phyloP scores from a whole-genome alignment of 2,888 invertebrate species.

The Conchocele bisecta region DNA sequence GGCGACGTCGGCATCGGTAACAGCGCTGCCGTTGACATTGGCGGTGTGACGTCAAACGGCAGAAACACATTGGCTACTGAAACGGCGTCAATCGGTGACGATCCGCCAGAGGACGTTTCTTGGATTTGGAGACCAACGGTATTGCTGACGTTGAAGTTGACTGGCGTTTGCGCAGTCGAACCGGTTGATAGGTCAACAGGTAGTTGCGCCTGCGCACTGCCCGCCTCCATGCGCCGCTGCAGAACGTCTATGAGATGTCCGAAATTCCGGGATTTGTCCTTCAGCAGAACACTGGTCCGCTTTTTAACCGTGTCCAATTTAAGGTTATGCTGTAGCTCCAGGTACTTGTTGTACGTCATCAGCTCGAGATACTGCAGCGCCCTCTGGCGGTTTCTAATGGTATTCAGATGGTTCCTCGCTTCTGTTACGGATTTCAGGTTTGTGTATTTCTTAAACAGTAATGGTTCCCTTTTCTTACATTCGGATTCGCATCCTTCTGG shows the following conservation, averaged over 20 bases:
- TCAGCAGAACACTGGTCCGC: constrained; percentile 8
- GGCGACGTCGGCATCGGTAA: too few relatives aligned
- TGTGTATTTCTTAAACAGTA: constrained; percentile 62
- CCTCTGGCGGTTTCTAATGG: constrained; percentile 51
- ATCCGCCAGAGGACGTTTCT: too few relatives aligned
- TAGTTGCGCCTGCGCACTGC: too few relatives aligned
- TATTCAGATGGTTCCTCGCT: constrained; percentile 45
- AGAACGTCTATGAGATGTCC: constrained; percentile 34
- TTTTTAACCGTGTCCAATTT: constrained; percentile 25
- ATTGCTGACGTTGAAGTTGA: too few relatives aligned
- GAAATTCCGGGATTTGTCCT: constrained; percentile 42
- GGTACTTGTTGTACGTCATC: constrained; percentile 39
- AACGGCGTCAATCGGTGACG: too few relatives aligned
- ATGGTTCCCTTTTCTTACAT: constrained; percentile 53
- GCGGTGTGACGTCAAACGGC: too few relatives aligned
- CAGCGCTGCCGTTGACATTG: too few relatives aligned
- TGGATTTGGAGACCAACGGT: too few relatives aligned
- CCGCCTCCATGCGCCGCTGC: constrained; percentile 1
- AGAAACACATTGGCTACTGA: too few relatives aligned
- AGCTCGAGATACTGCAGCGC: constrained; percentile 64
- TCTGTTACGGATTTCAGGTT: constrained; percentile 54
- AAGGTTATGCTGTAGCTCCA: constrained; percentile 36
- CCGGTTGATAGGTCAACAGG: too few relatives aligned
- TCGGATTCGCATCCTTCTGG: constrained; percentile 49
- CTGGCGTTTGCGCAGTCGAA: too few relatives aligned